Base-by-base conservation (phyloP, 2,797 vertebrate species). In the Ceryle rudis region DNA sequence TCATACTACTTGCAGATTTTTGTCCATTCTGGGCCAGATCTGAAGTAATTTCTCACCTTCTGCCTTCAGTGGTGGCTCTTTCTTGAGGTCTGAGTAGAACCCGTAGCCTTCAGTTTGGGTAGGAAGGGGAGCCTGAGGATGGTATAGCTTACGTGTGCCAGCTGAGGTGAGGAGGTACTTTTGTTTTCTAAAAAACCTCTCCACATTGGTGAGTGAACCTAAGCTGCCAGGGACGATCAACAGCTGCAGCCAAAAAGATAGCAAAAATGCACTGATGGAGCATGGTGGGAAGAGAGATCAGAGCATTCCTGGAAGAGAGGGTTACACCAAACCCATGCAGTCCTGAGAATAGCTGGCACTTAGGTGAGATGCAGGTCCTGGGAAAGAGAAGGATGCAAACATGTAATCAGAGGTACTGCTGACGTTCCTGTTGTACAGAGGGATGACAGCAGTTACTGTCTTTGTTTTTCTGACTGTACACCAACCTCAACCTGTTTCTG, bases 151-250 rank as follows among this genome's bases (percentile, higher is more conserved):
- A 66, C 14, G 29, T 61, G 60, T 82, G 35, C 33, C 66, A 77
- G 65, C 52, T 47, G n/a, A 81, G 65, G 14, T 65, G 22, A 65
- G 39, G 39, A 29, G 37, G 3, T 23, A 14, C 54, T 42, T 69
- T 18, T 4, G 10, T 55, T 65, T 74, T 28, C 44, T 75, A 37
- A 72, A 82, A 28, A 49, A 44, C 1, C 44, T 72, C 29, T 33
- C 0, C 1, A 3, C 9, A 2, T 14, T 13, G 46, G 20, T 47
- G 31, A 44, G 69, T 3, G 6, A 86, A 31, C 12, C 46, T 21
- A 19, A 21, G 7, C 31, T 74, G 33, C 21, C 62, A 46, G 69
- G 39, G 31, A 23, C 37, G 26, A 0, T 44, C 39, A 17, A 51
- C n/a, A 42, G 31, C 39, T 82, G 52, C 60, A 42, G 60, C 44